phyloP scores from a whole-genome alignment of 2,797 vertebrate genomes.

The Phoeniculus purpureus region DNA sequence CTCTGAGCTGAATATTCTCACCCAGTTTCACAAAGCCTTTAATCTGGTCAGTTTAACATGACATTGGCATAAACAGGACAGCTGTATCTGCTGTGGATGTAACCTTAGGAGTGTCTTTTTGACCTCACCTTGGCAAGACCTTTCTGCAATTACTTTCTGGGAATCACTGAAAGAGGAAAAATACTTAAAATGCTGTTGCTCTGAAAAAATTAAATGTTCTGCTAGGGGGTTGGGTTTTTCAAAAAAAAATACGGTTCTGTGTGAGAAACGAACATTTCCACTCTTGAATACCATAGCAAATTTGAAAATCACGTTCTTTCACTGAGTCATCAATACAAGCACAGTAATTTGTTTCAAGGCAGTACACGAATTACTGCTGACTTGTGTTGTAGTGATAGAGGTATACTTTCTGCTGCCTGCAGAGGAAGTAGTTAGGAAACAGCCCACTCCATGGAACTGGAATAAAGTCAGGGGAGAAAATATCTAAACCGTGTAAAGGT shows the following conservation, averaged over 20 bases:
- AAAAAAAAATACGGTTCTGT: not conserved
- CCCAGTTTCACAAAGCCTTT: not conserved
- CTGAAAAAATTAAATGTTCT: not conserved
- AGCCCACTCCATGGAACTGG: not conserved
- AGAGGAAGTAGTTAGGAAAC: not conserved
- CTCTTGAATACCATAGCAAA: not conserved
- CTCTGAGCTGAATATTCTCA: not conserved
- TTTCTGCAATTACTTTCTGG: not conserved
- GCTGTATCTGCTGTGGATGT: not conserved
- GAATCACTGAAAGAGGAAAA: not conserved
- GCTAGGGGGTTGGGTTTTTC: not conserved
- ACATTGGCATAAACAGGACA: not conserved
- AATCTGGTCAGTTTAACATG: not conserved
- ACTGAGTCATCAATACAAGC: not conserved
- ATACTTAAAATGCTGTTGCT: not conserved
- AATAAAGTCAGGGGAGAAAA: not conserved
- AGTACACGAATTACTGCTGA: slow-evolving; percentile 25
- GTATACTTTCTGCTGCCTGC: slow-evolving; percentile 3
- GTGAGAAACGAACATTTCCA: not conserved
- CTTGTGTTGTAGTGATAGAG: not conserved
- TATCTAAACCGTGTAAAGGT: not conserved
- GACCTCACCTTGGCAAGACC: not conserved
- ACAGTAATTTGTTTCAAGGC: slow-evolving; percentile 42
- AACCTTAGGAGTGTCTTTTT: not conserved
- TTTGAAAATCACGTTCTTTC: slow-evolving; percentile 46